Evolutionary conservation across 1,140 invertebrate species (phyloP), one percentile per base, ranked within the genome.

Genomic region (Apocrypta bakeri): DNA sequence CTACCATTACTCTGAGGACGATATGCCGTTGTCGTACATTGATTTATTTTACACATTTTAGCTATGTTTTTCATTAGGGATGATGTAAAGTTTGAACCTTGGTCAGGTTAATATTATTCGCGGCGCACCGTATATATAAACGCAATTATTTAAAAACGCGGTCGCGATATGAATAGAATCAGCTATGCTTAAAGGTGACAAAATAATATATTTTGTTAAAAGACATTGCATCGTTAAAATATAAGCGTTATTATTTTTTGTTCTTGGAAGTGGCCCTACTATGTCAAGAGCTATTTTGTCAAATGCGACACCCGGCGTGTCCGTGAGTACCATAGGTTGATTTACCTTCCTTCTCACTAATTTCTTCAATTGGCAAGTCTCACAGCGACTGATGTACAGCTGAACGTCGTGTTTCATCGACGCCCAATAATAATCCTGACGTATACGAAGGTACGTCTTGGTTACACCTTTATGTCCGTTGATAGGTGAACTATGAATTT

Each of bases 1-100:
- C 83, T 85, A 0, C 85, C 87, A 25, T 89, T 87, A 0, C 74
- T 40, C 56, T 81, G 82, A 61, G 68, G 84, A 12, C n/a, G 75
- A 31, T 68, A 85, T 14, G 82, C 40, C 1, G 79, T 61, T 14
- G 82, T 85, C 0, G 29, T 69, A 14, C 24, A 75, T 9, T 81
- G 69, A 31, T 48, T 81, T 0, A 79, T 85, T 79, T 81, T 85
- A 25, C 79, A 85, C 0, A 83, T 31, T 68, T 85, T 84, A 1
- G 75, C 21, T 0, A 83, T 0, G 0, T 4, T 4, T 48, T 56
- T 56, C 2, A 84, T 81, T 9, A 84, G 0, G 0, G 9, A 1
- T 0, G 29, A 74, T 0, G 71, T 12, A 21, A 84, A 85, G 14
- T 74, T 64, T 48, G 78, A 27, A 0, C 83, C 81, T 33, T 83